A percentile compares a stretch with the other conserved stretches of the same genome.
phyloP scores from a whole-genome alignment of 2,888 invertebrate species.

The Timema cristinae region DNA sequence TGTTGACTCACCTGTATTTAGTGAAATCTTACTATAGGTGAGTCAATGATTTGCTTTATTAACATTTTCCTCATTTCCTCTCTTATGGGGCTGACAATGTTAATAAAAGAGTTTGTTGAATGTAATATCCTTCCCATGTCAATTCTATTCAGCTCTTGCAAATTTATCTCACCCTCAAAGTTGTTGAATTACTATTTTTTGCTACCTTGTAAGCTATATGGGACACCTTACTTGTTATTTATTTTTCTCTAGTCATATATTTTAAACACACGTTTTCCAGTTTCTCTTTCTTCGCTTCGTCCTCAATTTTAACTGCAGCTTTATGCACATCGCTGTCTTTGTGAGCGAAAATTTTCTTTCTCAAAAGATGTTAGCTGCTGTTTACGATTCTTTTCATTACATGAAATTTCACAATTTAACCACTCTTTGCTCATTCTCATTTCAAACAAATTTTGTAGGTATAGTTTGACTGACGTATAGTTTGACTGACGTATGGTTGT shows the following conservation, averaged over 20 bases:
- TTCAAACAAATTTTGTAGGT: background rate
- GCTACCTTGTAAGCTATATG: too few relatives aligned
- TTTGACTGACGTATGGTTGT: too few relatives aligned
- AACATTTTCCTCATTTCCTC: background rate
- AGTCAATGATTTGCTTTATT: slow-evolving; percentile 1
- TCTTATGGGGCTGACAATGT: background rate
- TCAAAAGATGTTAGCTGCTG: background rate
- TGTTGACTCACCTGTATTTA: background rate
- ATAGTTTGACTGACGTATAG: too few relatives aligned
- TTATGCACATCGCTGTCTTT: too few relatives aligned
- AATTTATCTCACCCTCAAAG: too few relatives aligned
- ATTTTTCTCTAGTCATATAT: background rate
- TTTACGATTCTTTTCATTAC: background rate
- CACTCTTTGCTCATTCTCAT: slow-evolving; percentile 5
- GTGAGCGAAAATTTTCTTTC: background rate
- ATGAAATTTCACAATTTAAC: background rate
- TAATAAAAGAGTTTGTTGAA: background rate
- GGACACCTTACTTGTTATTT: background rate
- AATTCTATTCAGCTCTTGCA: background rate
- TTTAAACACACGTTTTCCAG: background rate
- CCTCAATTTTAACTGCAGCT: background rate
- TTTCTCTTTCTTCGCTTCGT: background rate
- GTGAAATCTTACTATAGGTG: background rate
- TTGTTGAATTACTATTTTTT: too few relatives aligned
- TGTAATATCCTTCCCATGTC: background rate